Conservation (phyloP, 1,140 invertebrate species). For the Drosophila paulistorum region DNA sequence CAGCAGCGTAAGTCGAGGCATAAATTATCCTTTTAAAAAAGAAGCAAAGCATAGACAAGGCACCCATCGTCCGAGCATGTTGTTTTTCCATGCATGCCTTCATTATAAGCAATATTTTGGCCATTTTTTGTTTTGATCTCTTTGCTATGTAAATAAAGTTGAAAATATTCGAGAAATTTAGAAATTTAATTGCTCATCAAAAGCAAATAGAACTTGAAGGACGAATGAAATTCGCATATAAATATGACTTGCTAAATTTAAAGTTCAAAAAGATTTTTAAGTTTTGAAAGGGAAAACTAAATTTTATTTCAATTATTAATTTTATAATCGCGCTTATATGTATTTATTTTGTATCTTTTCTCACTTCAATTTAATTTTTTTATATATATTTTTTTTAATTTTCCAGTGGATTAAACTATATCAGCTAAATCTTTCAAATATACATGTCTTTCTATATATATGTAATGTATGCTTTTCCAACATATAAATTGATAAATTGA, state of each 20-base stretch:
- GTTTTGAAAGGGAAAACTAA: no score
- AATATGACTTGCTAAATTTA: no score
- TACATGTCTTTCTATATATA: constrained; percentile 5
- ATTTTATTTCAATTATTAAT: background rate
- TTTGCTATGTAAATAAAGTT: background rate
- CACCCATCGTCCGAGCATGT: background rate
- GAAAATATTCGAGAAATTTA: no score
- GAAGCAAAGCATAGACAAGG: background rate
- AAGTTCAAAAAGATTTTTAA: no score
- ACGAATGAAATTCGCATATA: no score
- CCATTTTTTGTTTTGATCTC: background rate
- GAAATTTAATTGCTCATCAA: no score
- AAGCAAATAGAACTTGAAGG: no score
- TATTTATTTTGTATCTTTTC: constrained; percentile 7
- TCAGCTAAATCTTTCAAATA: constrained; percentile 16
- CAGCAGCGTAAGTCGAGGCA: constrained; percentile 41
- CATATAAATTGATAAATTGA: constrained; percentile 15
- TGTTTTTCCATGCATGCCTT: background rate
- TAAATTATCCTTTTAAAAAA: background rate
- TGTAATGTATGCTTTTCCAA: background rate
- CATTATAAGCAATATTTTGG: background rate
- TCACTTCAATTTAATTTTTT: background rate
- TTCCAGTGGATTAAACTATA: constrained; percentile 37
- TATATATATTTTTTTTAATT: constrained; percentile 4
- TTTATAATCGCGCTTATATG: no score